phyloP scores from a whole-genome alignment of 2,888 invertebrate genomes.

The Tuta absoluta region DNA sequence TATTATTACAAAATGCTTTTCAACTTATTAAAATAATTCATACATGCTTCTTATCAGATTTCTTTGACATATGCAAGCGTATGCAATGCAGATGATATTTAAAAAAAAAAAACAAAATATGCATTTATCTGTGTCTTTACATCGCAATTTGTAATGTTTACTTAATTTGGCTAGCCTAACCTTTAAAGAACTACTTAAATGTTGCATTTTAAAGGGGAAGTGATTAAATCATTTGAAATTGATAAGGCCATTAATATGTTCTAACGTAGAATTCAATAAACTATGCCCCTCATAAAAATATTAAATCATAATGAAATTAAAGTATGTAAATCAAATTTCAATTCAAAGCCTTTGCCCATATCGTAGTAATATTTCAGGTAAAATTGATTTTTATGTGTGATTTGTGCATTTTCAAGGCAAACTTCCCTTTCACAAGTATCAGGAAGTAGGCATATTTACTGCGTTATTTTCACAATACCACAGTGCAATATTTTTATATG shows the following conservation, averaged over 20 bases:
- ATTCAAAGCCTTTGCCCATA: too few relatives aligned
- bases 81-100: too few relatives aligned
- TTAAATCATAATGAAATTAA: too few relatives aligned
- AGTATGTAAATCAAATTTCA: too few relatives aligned
- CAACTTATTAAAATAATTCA: too few relatives aligned
- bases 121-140: background rate
- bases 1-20: too few relatives aligned
- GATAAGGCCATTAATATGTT: background rate
- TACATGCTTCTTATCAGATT: background rate
- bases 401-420: background rate
- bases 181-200: background rate
- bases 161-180: background rate
- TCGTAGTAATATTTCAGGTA: background rate
- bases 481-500: too few relatives aligned
- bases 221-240: background rate
- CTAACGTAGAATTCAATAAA: background rate
- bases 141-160: background rate
- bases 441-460: slow-evolving; percentile 16
- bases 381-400: background rate
- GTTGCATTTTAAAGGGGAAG: background rate
- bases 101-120: background rate
- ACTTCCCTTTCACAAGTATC: slow-evolving; percentile 21
- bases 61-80: too few relatives aligned
- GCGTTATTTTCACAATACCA: background rate
- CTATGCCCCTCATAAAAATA: too few relatives aligned